These are phyloP conservation scores for Drosophila cardini DNA, from an alignment of 1,140 invertebrate genomes.

Conservation along the genomic window DNA sequence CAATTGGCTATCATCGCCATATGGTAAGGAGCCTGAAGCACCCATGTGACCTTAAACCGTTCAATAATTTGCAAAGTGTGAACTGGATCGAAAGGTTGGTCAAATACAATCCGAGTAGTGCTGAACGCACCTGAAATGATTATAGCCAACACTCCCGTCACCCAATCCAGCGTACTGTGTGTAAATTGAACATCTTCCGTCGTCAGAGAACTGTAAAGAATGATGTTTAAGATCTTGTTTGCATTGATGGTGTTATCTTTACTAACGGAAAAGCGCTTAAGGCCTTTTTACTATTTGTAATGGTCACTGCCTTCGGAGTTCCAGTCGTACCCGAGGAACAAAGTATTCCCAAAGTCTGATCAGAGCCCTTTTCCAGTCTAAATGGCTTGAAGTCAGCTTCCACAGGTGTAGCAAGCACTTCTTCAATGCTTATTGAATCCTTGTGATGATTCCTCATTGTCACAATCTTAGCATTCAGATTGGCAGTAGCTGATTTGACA, in stretches of 20 bases:
- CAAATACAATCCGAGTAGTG: too few species aligned
- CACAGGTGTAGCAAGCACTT: conserved; percentile 44
- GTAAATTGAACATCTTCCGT: too few species aligned
- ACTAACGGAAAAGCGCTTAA: conserved; percentile 44
- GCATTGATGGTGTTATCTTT: conserved; percentile 36
- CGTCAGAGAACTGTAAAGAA: too few species aligned
- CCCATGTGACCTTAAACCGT: conserved; percentile 39
- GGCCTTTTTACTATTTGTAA: conserved; percentile 85
- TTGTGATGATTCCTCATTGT: too few species aligned
- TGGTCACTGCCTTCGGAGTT: conserved; percentile 89
- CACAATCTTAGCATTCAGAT: conserved; percentile 32
- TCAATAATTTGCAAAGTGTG: conserved; percentile 21
- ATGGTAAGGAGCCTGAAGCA: conserved; percentile 5
- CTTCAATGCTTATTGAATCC: conserved; percentile 46
- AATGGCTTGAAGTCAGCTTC: conserved; percentile 51
- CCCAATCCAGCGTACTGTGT: too few species aligned
- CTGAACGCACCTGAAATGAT: too few species aligned
- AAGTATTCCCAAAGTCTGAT: conserved; percentile 76
- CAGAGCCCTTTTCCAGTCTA: conserved; percentile 47
- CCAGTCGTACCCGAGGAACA: conserved; percentile 90
- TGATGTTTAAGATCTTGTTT: conserved; percentile 36
- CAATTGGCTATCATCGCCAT: conserved; percentile 12
- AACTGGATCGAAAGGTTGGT: too few species aligned
- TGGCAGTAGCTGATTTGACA: conserved; percentile 42
- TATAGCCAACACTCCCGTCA: too few species aligned